phyloP scores from a whole-genome alignment of 2,888 invertebrate species.

The Hirtodrosophila confusa region DNA sequence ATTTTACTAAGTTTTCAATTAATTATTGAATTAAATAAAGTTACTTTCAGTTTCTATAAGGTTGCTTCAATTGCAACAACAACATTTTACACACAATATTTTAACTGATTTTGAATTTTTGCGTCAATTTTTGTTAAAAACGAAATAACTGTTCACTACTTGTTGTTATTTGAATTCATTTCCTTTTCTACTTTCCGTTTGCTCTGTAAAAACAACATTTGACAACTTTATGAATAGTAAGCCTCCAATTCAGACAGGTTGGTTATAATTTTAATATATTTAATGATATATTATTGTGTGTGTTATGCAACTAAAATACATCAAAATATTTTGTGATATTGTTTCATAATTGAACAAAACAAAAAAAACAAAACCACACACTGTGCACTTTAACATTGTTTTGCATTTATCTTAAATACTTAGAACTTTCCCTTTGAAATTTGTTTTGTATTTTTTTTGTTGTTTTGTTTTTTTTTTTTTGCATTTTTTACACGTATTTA shows the following conservation, averaged over 20 bases:
- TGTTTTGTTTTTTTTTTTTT: constrained; percentile 9
- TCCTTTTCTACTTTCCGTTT: constrained; percentile 17
- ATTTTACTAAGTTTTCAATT: constrained; percentile 55
- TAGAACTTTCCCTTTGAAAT: constrained; percentile 25
- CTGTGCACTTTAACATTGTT: constrained; percentile 45
- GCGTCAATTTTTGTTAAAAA: constrained; percentile 17
- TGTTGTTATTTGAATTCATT: constrained; percentile 20
- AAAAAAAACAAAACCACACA: constrained; percentile 23
- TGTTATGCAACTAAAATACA: constrained; percentile 28
- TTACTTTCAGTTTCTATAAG: constrained; percentile 4
- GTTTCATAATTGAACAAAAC: constrained; percentile 18
- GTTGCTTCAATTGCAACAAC: constrained; percentile 13
- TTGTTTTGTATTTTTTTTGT: constrained; percentile 8
- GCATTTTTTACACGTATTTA: constrained; percentile 42
- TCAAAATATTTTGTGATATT: constrained; percentile 33
- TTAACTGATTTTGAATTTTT: constrained; percentile 15
- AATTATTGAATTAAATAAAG: constrained; percentile 3
- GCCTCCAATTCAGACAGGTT: constrained; percentile 62
- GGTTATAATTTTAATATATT: constrained; percentile 10
- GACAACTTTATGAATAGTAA: constrained; percentile 46
- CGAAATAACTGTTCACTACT: constrained; percentile 27
- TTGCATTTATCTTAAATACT: constrained; percentile 38
- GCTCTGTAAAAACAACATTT: constrained; percentile 41
- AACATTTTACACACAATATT: constrained; percentile 29
- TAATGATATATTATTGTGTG: constrained; percentile 10